Conservation (phyloP, 2,113 vertebrate species). For the Fregetta grallaria region DNA sequence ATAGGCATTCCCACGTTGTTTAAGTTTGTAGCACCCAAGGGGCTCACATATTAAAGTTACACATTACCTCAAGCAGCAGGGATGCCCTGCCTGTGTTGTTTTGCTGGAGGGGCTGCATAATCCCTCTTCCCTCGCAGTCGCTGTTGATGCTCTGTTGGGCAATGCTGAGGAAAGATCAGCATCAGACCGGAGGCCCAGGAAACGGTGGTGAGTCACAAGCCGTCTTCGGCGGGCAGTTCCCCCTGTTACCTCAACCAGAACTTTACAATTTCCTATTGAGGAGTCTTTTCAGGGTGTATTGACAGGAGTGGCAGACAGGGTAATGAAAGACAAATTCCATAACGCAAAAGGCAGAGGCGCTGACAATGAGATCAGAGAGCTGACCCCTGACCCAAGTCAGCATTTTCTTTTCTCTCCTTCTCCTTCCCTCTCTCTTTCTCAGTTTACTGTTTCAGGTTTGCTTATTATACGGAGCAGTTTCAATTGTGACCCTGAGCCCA, state of each 20-base stretch:
- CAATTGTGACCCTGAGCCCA: conserved; percentile 71
- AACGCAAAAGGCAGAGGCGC: conserved; percentile 70
- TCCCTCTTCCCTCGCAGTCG: not conserved
- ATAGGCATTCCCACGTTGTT: not conserved
- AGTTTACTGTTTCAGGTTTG: conserved; percentile 15
- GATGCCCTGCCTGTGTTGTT: not conserved
- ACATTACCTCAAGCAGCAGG: not conserved
- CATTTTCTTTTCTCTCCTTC: conserved; percentile 72
- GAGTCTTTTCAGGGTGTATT: conserved; percentile 58
- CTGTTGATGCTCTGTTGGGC: not conserved
- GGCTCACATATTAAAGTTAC: not conserved
- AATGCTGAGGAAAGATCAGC: not conserved
- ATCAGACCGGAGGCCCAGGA: not conserved
- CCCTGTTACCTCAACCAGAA: conserved; percentile 60
- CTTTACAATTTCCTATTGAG: conserved; percentile 59
- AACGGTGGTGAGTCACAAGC: not conserved
- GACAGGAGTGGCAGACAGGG: conserved; percentile 73
- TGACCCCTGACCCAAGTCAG: conserved; percentile 81
- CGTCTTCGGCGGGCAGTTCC: not conserved
- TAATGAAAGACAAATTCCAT: conserved; percentile 81
- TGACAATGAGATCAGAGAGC: conserved; percentile 82
- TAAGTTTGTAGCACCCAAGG: not conserved
- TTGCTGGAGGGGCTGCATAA: rapidly evolving
- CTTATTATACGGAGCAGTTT: conserved; percentile 56
- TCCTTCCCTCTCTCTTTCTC: conserved; percentile 67